Conservation (phyloP, 2,888 invertebrate species). For the Leuctra nigra region DNA sequence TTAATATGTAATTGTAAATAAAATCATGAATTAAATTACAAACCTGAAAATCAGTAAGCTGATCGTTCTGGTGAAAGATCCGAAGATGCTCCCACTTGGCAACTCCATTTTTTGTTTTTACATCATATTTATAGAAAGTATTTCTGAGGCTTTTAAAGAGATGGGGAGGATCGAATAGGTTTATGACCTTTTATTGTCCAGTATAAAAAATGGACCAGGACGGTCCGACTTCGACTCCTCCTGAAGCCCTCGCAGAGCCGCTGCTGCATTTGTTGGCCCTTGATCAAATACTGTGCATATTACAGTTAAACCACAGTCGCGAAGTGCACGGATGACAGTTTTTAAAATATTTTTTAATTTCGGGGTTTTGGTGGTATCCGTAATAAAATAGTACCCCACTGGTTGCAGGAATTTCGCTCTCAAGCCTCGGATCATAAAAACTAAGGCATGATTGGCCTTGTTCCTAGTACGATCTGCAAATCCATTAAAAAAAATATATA, state of each 20-base stretch:
- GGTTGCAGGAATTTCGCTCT: slow-evolving; percentile 18
- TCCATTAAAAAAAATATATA: too few species aligned
- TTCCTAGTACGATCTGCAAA: too few species aligned
- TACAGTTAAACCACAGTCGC: slow-evolving; percentile 12
- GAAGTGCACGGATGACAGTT: slow-evolving; percentile 7
- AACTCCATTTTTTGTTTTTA: background rate
- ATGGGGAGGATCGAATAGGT: slow-evolving; percentile 20
- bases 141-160: slow-evolving; percentile 18
- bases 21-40: too few species aligned
- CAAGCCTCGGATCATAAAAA: slow-evolving; percentile 22
- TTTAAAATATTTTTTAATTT: slow-evolving; percentile 1
- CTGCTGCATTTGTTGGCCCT: slow-evolving; percentile 6
- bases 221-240: background rate
- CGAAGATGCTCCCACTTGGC: background rate
- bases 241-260: background rate
- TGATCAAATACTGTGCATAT: slow-evolving; percentile 23
- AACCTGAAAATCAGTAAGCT: too few species aligned
- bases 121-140: slow-evolving; percentile 9
- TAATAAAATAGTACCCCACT: slow-evolving; percentile 19
- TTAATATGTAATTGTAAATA: too few species aligned
- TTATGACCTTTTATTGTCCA: slow-evolving; percentile 8
- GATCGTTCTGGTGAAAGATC: background rate
- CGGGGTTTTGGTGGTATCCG: slow-evolving; percentile 13
- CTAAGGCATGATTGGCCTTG: slow-evolving; percentile 19
- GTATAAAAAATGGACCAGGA: background rate